Evolutionary conservation across 2,797 vertebrate species (phyloP).

Genomic region (Pipistrellus pygmaeus): DNA sequence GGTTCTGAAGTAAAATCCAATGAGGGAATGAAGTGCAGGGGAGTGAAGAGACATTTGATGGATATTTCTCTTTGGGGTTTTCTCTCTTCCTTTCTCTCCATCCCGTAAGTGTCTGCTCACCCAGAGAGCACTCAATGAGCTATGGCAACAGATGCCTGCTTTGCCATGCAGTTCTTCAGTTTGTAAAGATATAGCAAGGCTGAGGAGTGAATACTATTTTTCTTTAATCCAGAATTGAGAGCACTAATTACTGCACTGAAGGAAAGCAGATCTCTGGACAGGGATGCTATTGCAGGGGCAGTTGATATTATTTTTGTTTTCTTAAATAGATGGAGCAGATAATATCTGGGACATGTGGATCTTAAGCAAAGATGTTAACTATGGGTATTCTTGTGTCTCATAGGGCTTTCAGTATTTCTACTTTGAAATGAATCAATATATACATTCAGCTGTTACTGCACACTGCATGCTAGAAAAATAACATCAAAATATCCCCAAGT

Average conservation of each 20-base stretch:
- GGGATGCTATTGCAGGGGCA: slow-evolving; percentile 1
- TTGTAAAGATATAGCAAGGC: slow-evolving; percentile 65
- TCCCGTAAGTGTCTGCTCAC: not conserved
- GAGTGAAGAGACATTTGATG: slow-evolving; percentile 59
- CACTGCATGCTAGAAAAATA: not conserved
- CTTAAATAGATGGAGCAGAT: slow-evolving; percentile 82
- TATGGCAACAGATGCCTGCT: slow-evolving; percentile 51
- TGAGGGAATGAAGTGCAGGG: not conserved
- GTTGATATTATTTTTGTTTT: slow-evolving; percentile 82
- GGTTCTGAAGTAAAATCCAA: slow-evolving; percentile 69
- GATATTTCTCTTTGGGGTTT: slow-evolving; percentile 71
- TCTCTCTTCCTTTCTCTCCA: not conserved
- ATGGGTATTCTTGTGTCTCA: slow-evolving; percentile 70
- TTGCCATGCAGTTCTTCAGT: slow-evolving; percentile 41
- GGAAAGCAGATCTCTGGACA: slow-evolving; percentile 52
- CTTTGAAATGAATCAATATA: slow-evolving; percentile 71
- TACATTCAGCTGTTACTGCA: not conserved
- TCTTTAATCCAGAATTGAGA: slow-evolving; percentile 69
- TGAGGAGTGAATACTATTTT: slow-evolving; percentile 77
- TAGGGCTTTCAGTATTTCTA: slow-evolving; percentile 47
- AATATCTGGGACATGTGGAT: slow-evolving; percentile 70
- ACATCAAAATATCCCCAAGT: slow-evolving; percentile 27
- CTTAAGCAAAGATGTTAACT: slow-evolving; percentile 66
- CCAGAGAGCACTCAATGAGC: slow-evolving; percentile 6
- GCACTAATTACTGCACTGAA: slow-evolving; percentile 73